Evolutionary conservation across 2,888 invertebrate species (phyloP), one percentile per base, ranked within the genome.

Genomic region (Phengaris arion): DNA sequence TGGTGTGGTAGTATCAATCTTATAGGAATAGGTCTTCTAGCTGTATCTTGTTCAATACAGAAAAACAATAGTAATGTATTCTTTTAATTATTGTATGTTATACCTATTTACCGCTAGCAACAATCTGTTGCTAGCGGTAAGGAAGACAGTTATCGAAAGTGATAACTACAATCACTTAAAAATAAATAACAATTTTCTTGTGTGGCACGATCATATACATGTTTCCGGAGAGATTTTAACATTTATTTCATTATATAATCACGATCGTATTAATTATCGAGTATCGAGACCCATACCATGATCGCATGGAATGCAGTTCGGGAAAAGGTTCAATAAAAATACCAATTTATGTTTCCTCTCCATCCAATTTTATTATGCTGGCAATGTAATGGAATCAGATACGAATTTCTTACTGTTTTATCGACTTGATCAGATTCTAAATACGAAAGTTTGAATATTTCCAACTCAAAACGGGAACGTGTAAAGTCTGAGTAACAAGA

Each of bases 241-340:
- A 10, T 54, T 72, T 72, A 72, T 72, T 72, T 54, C 72, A 54
- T 72, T 72, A 54, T 72, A 72, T 72, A 74, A 74, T 74, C 64
- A 51, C 64, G 69, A 69, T 54, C 54, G 68, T 75, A 74, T 75
- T 75, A 57, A 57, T 55, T 55, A 51, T 48, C 72, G 45, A 55
- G 68, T 75, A 75, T 48, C 69, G 35, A 69, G 69, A 68, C 45
- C 55, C 55, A 22, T 75, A 68, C 57, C 75, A 15, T 75, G 69
- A 75, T 57, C 55, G 75, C 48, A 55, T 64, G 74, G 89, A 88
- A 90, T 89, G 89, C 89, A 86, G 84, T 86, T 88, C 86, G 86
- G 87, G 86, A 89, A 90, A 91, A 89, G 85, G 87, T 86, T 85
- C 85, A 90, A 91, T 92, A 92, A 92, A 90, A 89, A 88, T 86